A percentile compares a stretch with the other conserved stretches of the same genome.
Conservation (phyloP, 2,113 vertebrate genomes). For the Poeciliopsis turrubarensis region DNA sequence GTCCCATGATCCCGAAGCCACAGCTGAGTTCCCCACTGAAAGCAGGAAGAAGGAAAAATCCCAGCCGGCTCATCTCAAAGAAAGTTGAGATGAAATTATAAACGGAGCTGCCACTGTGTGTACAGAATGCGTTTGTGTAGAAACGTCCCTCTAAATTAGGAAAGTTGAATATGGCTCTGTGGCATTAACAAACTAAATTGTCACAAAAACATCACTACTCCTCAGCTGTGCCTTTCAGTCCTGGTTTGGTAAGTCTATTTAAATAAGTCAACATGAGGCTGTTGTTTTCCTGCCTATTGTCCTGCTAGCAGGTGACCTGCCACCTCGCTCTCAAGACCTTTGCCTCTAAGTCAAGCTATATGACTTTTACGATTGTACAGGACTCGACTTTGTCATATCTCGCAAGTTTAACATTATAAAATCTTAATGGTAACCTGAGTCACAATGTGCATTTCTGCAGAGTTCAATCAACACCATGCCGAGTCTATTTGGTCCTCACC, state of each 20-base stretch:
- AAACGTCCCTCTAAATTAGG: not conserved
- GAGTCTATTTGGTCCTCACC: too few relatives aligned
- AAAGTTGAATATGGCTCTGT: conserved; percentile 14
- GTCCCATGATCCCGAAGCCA: conserved; percentile 60
- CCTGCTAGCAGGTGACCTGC: too few relatives aligned
- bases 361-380: too few relatives aligned
- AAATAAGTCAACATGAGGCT: not conserved
- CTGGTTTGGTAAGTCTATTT: not conserved
- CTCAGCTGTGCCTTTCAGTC: not conserved
- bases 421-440: too few relatives aligned
- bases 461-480: too few relatives aligned
- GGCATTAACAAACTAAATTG: conserved; percentile 13
- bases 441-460: too few relatives aligned
- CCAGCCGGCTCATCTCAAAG: conserved; percentile 37
- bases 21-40: conserved; percentile 63
- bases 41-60: conserved; percentile 18
- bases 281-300: too few relatives aligned
- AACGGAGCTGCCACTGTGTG: conserved; percentile 30
- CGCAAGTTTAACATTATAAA: too few relatives aligned
- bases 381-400: too few relatives aligned
- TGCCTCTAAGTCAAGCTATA: too few relatives aligned
- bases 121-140: conserved; percentile 9
- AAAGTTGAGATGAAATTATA: conserved; percentile 45
- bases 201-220: not conserved
- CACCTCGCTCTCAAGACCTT: too few relatives aligned